These are phyloP conservation scores for Halcyon badia DNA, from an alignment of 2,797 vertebrate genomes.

Conservation along the genomic window DNA sequence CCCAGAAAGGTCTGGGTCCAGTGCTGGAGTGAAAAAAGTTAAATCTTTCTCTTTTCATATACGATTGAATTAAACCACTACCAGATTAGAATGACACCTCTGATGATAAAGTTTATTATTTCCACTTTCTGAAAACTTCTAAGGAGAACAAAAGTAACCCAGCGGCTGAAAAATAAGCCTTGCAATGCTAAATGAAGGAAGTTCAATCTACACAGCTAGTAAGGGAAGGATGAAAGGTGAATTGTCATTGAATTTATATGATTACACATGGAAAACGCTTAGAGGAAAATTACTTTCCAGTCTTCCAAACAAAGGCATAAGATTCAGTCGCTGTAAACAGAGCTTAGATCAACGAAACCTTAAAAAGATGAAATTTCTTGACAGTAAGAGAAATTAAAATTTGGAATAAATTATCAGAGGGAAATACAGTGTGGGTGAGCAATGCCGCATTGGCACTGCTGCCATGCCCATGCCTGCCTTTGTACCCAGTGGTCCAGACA, in stretches of 20 bases:
- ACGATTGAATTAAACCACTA: neutral
- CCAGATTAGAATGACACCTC: neutral
- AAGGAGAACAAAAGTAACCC: conserved; percentile 1
- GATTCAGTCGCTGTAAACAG: neutral
- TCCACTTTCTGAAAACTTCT: neutral
- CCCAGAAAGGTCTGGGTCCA: neutral
- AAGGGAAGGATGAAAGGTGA: conserved; percentile 22
- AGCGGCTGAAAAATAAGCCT: neutral
- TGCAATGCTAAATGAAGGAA: conserved; percentile 6
- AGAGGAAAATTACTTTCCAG: conserved; percentile 9
- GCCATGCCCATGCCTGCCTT: neutral
- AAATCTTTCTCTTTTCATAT: neutral
- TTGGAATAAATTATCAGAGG: neutral
- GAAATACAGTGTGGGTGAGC: neutral
- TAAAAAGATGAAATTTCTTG: neutral
- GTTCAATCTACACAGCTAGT: neutral
- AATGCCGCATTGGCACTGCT: neutral
- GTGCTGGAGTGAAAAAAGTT: neutral
- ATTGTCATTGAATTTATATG: neutral
- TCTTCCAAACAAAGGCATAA: conserved; percentile 16
- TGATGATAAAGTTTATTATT: neutral
- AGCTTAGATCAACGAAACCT: neutral
- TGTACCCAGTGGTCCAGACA: neutral
- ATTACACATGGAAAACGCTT: neutral
- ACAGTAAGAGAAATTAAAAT: neutral